A percentile compares a stretch with the other conserved stretches of the same genome.
These are phyloP conservation scores for Matsumyia berberina DNA, from an alignment of 2,888 invertebrate species.

Conservation along the genomic window DNA sequence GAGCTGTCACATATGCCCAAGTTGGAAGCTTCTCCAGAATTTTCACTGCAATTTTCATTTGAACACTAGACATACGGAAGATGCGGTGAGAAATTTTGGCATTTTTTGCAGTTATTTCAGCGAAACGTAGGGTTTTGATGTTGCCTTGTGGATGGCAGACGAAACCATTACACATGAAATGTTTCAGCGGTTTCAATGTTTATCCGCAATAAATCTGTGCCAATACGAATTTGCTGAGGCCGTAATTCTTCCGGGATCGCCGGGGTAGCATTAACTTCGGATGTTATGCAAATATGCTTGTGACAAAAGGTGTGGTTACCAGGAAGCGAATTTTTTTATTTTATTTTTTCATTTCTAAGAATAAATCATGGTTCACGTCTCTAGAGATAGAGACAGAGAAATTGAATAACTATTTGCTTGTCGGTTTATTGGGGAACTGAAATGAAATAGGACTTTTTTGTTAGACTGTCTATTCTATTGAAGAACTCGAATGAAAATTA, in stretches of 20 bases:
- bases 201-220: conserved; percentile 75
- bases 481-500: too few species aligned
- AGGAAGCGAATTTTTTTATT: background rate
- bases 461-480: too few species aligned
- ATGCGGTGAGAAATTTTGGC: conserved; percentile 46
- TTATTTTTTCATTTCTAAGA: background rate
- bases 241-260: conserved; percentile 51
- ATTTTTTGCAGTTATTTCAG: conserved; percentile 17
- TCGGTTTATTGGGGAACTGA: too few species aligned
- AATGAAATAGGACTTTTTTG: too few species aligned
- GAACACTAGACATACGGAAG: conserved; percentile 52
- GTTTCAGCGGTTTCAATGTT: conserved; percentile 32
- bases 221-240: conserved; percentile 66
- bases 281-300: conserved; percentile 69
- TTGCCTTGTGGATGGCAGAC: conserved; percentile 11
- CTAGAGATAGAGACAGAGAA: background rate
- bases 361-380: background rate
- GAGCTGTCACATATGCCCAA: conserved; percentile 78
- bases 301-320: conserved; percentile 47
- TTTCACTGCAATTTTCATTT: background rate
- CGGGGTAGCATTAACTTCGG: conserved; percentile 58
- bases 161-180: conserved; percentile 54
- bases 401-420: too few species aligned
- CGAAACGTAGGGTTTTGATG: conserved; percentile 13
- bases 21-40: conserved; percentile 61